Base-by-base conservation (phyloP, 2,113 vertebrate genomes). In the Conger conger region DNA sequence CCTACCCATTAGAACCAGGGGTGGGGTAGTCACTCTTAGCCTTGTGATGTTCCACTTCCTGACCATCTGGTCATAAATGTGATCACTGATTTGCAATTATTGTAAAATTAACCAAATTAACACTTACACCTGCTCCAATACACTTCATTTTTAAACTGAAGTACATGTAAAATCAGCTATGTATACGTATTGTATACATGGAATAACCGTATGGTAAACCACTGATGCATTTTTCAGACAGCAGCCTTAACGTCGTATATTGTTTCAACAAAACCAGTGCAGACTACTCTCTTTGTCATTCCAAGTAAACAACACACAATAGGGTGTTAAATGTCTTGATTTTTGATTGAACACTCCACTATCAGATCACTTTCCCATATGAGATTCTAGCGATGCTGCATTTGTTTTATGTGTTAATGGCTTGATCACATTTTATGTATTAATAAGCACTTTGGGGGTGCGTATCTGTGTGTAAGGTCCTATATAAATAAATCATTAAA, bases 321-420 rank as follows among this genome's bases (percentile, higher is more conserved):
- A 8, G 9, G 6, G n/a, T 33, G 13, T 33, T 73, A n/a, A 30
- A 9, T 27, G 27, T 33, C 27, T 63, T 33, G n/a, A 33, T 33
- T 33, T 13, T 33, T 30, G 60, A n/a, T 73, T 73, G 68, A 73
- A 73, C 9, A 30, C 68, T 11, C 27, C n/a, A 2, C 27, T 63
- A 63, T 63, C 11, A 13, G n/a, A 33, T 73, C 4, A 9, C 68
- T 20, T 63, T 63, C 57, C 2, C 3, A 23, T 63, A 63, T 63
- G 57, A 63, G 57, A 63, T 63, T 63, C 57, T 63, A 63, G 33
- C 27, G 27, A 73, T 33, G 68, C n/a, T 4, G 27, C n/a, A 73
- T 73, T 73, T 27, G 57, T 73, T 73, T 73, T n/a, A 73, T 73
- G 68, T 73, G n/a, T 73, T 73, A 73, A 73, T 73, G 27, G 68